These are phyloP conservation scores for Spialia ferax DNA, from an alignment of 2,888 invertebrate species.

Conservation along the genomic window DNA sequence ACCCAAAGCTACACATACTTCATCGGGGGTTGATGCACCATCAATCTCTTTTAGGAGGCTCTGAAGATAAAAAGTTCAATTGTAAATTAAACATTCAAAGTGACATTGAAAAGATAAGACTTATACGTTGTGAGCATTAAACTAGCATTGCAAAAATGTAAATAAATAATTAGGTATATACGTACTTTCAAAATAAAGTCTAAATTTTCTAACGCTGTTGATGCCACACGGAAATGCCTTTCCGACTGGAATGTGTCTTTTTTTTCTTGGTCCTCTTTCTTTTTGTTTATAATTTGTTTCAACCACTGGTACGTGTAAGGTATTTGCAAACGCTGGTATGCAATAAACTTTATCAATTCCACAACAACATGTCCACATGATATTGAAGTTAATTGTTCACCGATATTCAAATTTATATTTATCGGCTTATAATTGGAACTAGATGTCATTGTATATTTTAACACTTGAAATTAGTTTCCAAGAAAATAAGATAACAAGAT, in stretches of 20 bases:
- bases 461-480: too few relatives aligned
- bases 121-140: too few relatives aligned
- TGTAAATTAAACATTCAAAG: not conserved
- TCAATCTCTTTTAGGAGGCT: constrained; percentile 74
- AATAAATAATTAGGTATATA: not conserved
- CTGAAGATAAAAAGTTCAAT: constrained; percentile 51
- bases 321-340: constrained; percentile 86
- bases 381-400: constrained; percentile 83
- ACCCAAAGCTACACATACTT: constrained; percentile 76
- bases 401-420: constrained; percentile 71
- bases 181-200: constrained; percentile 77
- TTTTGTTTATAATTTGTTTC: constrained; percentile 75
- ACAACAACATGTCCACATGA: constrained; percentile 86
- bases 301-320: constrained; percentile 82
- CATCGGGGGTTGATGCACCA: constrained; percentile 70
- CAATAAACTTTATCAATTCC: constrained; percentile 85
- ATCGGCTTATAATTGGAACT: constrained; percentile 43
- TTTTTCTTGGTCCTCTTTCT: constrained; percentile 57
- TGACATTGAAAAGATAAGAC: too few relatives aligned
- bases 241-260: constrained; percentile 75
- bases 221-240: constrained; percentile 72
- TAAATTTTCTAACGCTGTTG: constrained; percentile 74
- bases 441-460: constrained; percentile 18
- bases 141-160: too few relatives aligned
- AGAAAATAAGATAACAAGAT: not conserved